A percentile compares a stretch with the other conserved stretches of the same genome.
Conservation (phyloP, 2,888 invertebrate species). For the Himalopsyche kuldschensis region DNA sequence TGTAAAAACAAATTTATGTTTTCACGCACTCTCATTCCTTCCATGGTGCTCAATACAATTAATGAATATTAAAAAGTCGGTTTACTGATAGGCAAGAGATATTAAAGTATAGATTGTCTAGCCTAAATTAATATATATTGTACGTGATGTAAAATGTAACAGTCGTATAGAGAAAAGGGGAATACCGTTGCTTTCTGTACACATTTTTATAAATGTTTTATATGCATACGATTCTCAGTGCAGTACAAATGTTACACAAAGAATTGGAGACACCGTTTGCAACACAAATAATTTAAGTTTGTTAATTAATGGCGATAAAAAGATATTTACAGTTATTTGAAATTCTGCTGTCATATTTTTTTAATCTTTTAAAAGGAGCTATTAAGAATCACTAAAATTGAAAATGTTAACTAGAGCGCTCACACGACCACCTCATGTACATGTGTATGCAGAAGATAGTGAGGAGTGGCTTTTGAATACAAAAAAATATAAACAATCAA, state of each 20-base stretch:
- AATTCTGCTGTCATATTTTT: too few relatives aligned
- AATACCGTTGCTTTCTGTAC: not conserved
- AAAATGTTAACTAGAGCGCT: too few relatives aligned
- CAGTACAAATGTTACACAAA: not conserved
- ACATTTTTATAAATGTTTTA: not conserved
- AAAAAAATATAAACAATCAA: too few relatives aligned
- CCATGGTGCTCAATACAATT: conserved; percentile 65
- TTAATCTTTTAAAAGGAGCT: too few relatives aligned
- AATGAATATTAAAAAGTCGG: conserved; percentile 21
- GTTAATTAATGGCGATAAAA: too few relatives aligned
- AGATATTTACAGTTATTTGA: too few relatives aligned
- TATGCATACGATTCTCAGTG: not conserved
- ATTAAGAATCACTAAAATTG: too few relatives aligned
- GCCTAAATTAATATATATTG: conserved; percentile 31
- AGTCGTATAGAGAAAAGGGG: not conserved
- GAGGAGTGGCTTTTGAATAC: too few relatives aligned
- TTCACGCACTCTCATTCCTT: conserved; percentile 66
- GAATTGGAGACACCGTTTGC: too few relatives aligned
- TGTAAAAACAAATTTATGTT: conserved; percentile 41
- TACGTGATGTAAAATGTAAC: conserved; percentile 16
- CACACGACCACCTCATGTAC: too few relatives aligned
- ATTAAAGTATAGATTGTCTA: conserved; percentile 23
- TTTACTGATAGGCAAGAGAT: conserved; percentile 23
- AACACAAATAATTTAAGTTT: too few relatives aligned
- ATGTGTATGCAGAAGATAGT: too few relatives aligned